phyloP scores from a whole-genome alignment of 2,113 vertebrate species.

The Limanda limanda region DNA sequence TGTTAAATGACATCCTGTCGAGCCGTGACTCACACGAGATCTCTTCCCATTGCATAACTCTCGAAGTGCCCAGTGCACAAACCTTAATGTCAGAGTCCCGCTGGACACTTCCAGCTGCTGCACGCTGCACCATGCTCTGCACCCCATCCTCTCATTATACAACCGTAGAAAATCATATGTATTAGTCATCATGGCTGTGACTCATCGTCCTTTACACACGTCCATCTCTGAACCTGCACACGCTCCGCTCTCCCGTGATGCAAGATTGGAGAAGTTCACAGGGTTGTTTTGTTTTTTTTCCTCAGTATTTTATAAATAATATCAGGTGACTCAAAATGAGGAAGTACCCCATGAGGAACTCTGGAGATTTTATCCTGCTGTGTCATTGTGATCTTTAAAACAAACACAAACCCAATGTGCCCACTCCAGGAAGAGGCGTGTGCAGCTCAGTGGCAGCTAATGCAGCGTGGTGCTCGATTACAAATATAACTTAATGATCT shows the following conservation, averaged over 20 bases:
- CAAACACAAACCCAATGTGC: constrained; percentile 9
- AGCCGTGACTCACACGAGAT: constrained; percentile 45
- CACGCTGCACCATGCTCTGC: constrained; percentile 28
- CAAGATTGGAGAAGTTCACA: constrained; percentile 68
- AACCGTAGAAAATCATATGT: neutral
- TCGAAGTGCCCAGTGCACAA: neutral
- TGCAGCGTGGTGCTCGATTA: no score
- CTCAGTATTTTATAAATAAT: constrained; percentile 69
- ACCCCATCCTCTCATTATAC: neutral
- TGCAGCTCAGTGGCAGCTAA: neutral
- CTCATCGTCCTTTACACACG: constrained; percentile 44
- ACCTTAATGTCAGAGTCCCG: neutral
- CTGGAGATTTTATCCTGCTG: constrained; percentile 68
- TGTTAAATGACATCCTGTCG: constrained; percentile 7
- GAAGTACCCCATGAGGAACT: constrained; percentile 67
- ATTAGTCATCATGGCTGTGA: constrained; percentile 47
- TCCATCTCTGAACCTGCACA: neutral
- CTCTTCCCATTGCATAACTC: constrained; percentile 36
- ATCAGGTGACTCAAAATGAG: constrained; percentile 74
- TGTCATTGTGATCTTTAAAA: constrained; percentile 71
- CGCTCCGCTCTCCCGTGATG: constrained; percentile 61
- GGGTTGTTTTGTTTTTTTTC: constrained; percentile 27
- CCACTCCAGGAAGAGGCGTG: neutral
- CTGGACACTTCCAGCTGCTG: neutral
- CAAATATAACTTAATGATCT: no score